Evolutionary conservation across 2,797 vertebrate species (phyloP).

Genomic region (Pseudomugil tenellus): DNA sequence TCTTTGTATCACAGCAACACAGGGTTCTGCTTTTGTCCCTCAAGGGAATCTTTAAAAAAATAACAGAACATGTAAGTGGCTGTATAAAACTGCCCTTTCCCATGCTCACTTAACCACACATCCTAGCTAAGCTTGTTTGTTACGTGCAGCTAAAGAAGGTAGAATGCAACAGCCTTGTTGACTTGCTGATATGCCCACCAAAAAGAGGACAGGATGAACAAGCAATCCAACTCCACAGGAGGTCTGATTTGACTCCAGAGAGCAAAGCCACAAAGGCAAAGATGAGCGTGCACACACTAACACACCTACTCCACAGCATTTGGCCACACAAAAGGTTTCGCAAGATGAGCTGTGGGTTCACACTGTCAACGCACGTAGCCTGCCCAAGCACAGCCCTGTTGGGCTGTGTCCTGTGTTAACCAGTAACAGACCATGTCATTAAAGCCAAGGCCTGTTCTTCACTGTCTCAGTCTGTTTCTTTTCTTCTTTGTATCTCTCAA

Average conservation of each 20-base stretch:
- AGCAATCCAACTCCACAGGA: constrained; percentile 41
- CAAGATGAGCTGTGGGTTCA: constrained; percentile 29
- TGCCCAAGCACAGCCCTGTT: constrained; percentile 41
- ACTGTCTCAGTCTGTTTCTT: constrained; percentile 26
- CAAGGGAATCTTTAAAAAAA: constrained; percentile 36
- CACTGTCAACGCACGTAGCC: constrained; percentile 34
- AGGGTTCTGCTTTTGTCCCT: constrained; percentile 22
- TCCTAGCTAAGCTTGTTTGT: constrained; percentile 36
- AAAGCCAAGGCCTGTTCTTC: constrained; percentile 48
- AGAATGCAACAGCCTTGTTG: constrained; percentile 17
- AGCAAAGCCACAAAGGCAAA: constrained; percentile 29
- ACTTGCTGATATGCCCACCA: constrained; percentile 36
- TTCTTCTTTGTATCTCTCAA: constrained; percentile 34
- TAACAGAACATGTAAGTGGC: constrained; percentile 17
- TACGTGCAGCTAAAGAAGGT: constrained; percentile 28
- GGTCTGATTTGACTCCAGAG: constrained; percentile 37
- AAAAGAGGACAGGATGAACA: constrained; percentile 66
- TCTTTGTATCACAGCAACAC: constrained; percentile 27
- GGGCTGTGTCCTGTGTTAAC: constrained; percentile 57
- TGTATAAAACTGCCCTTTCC: constrained; percentile 26
- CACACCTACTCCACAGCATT: not conserved
- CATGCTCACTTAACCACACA: constrained; percentile 26
- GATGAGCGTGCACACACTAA: constrained; percentile 13
- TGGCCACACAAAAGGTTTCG: constrained; percentile 12
- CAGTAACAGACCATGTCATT: constrained; percentile 61